Evolutionary conservation across 2,113 vertebrate species (phyloP), one percentile per base, ranked within the genome.

Genomic region (Pycnonotus jocosus): DNA sequence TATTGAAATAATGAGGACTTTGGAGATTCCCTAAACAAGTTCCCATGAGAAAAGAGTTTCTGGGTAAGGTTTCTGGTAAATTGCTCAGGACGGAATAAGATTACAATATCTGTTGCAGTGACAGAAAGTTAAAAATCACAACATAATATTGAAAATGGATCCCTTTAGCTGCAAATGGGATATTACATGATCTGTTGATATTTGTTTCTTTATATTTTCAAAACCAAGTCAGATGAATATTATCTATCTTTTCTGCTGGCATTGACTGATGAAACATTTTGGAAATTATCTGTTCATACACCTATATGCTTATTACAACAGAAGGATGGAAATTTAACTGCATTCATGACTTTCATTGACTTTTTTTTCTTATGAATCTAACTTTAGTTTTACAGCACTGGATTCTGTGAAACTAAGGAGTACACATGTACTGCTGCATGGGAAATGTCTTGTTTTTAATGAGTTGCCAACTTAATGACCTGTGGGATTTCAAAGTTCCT

Each of bases 381-480:
- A 81, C 78, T 91, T 92, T 31, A 93, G 71, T 73, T 93, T 95
- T 92, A 70, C 17, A 73, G 74, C 56, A 72, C 37, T 30, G 38
- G 11, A 20, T 78, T 86, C 62, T 96, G 92, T 90, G 92, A 92
- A 96, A 90, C 79, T 58, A 62, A 91, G 62, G 82, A 95, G 35
- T 88, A 80, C 56, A 64, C 71, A 96, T 95, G 38, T n/a, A 62
- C 64, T 91, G 93, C 81, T 94, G 94, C 95, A 96, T 97, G 95
- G 96, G 94, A 97, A 96, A 96, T 90, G 60, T 94, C 95, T 83
- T 96, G 90, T 66, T 96, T 97, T 95, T 96, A 97, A 97, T 96
- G 85, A 95, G 93, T 92, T 96, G 93, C 95, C 95, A 96, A 86
- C 85, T 94, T 95, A 97, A 96, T 83, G 96, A 97, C 94, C 95